Evolutionary conservation across 2,888 invertebrate genomes (phyloP), one percentile per base, ranked within the genome.

Genomic region (Xanthorhoe spadicearia): DNA sequence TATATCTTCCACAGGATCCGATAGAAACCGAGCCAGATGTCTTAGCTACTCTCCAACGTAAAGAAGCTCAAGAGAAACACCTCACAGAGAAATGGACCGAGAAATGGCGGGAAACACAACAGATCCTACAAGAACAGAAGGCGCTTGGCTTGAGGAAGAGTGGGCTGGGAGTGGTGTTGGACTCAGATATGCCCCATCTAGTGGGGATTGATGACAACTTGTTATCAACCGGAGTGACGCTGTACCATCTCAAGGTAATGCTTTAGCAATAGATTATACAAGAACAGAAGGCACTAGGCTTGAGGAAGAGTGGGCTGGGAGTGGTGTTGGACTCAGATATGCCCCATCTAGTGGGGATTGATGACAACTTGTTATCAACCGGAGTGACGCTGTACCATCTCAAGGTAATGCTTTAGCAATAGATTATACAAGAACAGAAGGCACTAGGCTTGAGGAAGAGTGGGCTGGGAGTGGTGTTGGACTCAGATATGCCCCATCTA

Each of bases 41-140:
- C 70, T 89, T 98, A 61, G 97, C 97, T 43, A 96, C 97, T 74
- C 94, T 98, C 3, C 97, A 97, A 76, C 96, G 97, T 81, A 98
- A 97, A 82, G 98, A 98, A 86, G 98, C 97, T 0, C 96, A 97
- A 82, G 97, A 97, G 90, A 97, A 96, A 86, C 97, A 95, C 64
- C 94, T 98, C 66, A 98, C 98, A 0, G 97, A 98, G 88, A 97
- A 97, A 82, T 98, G 98, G 98, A 96, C 97, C 10, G 97, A 98
- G 83, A 98, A 98, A 84, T 98, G 98, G 98, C 94, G 97, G 57
- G 97, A 97, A 82, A 97, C 98, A 0, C 97, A 98, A 83, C 96
- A 96, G 76, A 98, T 98, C 75, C 89, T 97, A 43, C 96, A 97
- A 82, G 98, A 98, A 82, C 97, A 98, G 87, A 96, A 96, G 82